A percentile compares a stretch with the other conserved stretches of the same genome.
These are phyloP conservation scores for Caerostris darwini DNA, from an alignment of 1,140 invertebrate species.

Conservation along the genomic window DNA sequence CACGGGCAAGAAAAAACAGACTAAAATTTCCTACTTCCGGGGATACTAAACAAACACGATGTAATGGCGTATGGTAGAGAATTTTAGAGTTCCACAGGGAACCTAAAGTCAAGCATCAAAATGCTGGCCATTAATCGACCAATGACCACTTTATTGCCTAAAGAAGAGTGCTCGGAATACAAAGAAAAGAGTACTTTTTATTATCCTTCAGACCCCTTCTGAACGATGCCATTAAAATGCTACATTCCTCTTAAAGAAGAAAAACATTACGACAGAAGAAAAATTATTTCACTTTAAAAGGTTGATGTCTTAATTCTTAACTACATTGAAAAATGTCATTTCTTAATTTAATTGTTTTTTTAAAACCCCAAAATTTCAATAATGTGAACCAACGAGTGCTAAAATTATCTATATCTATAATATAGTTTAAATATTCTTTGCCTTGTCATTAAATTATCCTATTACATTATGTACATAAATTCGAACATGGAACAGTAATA, in stretches of 20 bases:
- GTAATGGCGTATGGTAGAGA: slow-evolving; percentile 67
- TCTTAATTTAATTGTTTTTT: no score
- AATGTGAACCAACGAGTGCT: no score
- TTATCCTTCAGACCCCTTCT: slow-evolving; percentile 56
- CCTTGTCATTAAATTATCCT: no score
- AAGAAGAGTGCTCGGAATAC: slow-evolving; percentile 72
- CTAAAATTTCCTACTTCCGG: slow-evolving; percentile 50
- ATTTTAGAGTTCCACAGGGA: slow-evolving; percentile 73
- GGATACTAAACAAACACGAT: slow-evolving; percentile 64
- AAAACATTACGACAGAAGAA: not conserved
- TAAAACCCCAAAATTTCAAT: no score
- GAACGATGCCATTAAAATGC: slow-evolving; percentile 60
- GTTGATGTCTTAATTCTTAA: not conserved
- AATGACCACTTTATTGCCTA: slow-evolving; percentile 74
- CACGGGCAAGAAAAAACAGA: slow-evolving; percentile 21
- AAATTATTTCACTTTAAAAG: not conserved
- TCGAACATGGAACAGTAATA: no score
- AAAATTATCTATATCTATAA: no score
- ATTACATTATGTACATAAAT: no score
- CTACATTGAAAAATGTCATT: not conserved
- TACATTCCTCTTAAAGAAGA: slow-evolving; percentile 10
- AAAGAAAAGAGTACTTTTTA: slow-evolving; percentile 66
- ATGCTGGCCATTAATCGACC: slow-evolving; percentile 74
- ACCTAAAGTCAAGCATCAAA: slow-evolving; percentile 62
- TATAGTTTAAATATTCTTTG: no score